Percentiles rank a stretch among this genome's conserved stretches.
These are phyloP conservation scores for Hymenochirus boettgeri DNA, from an alignment of 2,113 vertebrate genomes.

Conservation along the genomic window DNA sequence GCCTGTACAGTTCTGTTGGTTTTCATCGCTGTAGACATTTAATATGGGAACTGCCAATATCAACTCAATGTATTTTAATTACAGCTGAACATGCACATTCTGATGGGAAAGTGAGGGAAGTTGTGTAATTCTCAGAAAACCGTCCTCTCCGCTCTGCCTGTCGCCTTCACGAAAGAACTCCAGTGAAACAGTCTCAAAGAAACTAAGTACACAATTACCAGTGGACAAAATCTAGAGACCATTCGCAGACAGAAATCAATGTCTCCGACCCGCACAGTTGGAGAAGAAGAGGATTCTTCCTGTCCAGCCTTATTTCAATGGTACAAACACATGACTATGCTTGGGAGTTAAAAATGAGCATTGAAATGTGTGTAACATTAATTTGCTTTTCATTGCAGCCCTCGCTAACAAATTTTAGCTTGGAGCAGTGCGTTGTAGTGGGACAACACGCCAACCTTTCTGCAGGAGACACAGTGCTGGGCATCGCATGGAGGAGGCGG, in stretches of 20 bases:
- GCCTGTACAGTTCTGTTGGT: no score
- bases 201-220: background rate
- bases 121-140: no score
- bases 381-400: conserved; percentile 41
- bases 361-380: background rate
- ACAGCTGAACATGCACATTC: no score
- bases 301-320: conserved; percentile 15
- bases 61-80: no score
- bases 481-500: background rate
- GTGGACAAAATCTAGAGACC: conserved; percentile 29
- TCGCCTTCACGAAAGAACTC: conserved; percentile 43
- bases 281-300: conserved; percentile 50
- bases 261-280: background rate
- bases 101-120: no score
- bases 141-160: conserved; percentile 42
- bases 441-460: conserved; percentile 40
- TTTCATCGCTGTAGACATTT: no score
- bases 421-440: conserved; percentile 26
- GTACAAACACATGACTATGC: background rate
- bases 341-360: background rate
- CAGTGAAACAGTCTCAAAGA: conserved; percentile 36
- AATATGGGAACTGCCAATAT: no score
- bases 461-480: conserved; percentile 9
- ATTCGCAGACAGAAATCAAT: background rate
- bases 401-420: conserved; percentile 25